Conservation (phyloP, 1,140 invertebrate species). For the Drosophila nigrodunni region DNA sequence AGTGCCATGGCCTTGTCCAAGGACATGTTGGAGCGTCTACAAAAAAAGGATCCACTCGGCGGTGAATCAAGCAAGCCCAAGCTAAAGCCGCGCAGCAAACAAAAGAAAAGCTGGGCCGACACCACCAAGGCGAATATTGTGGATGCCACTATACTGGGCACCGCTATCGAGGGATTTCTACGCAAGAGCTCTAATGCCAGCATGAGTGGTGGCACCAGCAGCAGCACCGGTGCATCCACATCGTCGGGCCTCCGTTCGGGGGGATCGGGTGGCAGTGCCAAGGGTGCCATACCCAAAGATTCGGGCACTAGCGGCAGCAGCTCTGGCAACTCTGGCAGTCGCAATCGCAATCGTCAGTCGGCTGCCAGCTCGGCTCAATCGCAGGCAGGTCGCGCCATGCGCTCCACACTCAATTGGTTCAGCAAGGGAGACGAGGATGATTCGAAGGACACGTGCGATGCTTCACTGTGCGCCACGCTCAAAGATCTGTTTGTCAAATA, state of each 20-base stretch:
- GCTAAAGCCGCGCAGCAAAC: conserved; percentile 75
- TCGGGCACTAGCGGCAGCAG: conserved; percentile 35
- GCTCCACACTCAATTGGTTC: conserved; percentile 80
- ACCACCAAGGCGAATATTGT: conserved; percentile 85
- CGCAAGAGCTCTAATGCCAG: conserved; percentile 85
- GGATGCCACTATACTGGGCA: conserved; percentile 91
- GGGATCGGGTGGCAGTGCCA: conserved; percentile 61
- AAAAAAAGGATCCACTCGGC: conserved; percentile 78
- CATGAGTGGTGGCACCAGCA: conserved; percentile 80
- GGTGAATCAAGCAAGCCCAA: conserved; percentile 75
- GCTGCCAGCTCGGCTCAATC: conserved; percentile 69
- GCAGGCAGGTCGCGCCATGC: conserved; percentile 70
- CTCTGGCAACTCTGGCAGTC: conserved; percentile 25
- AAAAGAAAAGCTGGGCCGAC: conserved; percentile 76
- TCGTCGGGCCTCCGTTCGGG: conserved; percentile 60
- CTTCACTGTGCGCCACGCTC: conserved; percentile 91
- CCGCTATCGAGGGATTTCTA: conserved; percentile 92
- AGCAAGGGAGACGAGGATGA: conserved; percentile 87
- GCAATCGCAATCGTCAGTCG: conserved; percentile 48
- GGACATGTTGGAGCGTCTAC: conserved; percentile 85
- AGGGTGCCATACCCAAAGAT: conserved; percentile 75
- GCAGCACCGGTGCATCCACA: conserved; percentile 75
- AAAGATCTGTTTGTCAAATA: conserved; percentile 94
- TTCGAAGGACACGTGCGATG: conserved; percentile 89
- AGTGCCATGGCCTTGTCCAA: conserved; percentile 85